A percentile compares a stretch with the other conserved stretches of the same genome.
phyloP scores from a whole-genome alignment of 1,140 invertebrate genomes.

The Littorina saxatilis region DNA sequence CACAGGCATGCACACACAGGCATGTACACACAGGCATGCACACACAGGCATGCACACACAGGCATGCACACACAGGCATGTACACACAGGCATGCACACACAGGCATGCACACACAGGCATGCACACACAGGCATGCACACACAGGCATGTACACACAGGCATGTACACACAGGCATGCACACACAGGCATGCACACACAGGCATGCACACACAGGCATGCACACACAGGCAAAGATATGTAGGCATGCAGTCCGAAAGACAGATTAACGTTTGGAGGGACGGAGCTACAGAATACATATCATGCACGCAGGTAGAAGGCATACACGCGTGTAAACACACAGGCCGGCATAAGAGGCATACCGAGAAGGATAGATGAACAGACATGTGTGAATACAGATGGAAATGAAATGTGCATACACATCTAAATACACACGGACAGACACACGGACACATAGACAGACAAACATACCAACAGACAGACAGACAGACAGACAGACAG shows the following conservation, averaged over 20 bases:
- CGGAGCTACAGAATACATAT: too few species aligned
- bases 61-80: background rate
- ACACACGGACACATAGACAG: background rate
- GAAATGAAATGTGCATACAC: too few species aligned
- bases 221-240: too few species aligned
- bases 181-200: background rate
- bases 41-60: background rate
- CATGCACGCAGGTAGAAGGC: too few species aligned
- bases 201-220: background rate
- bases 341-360: too few species aligned
- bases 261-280: too few species aligned
- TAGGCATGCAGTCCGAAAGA: too few species aligned
- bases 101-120: background rate
- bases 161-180: too few species aligned
- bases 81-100: background rate
- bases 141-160: background rate
- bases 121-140: background rate
- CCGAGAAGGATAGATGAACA: too few species aligned
- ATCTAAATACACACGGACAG: background rate
- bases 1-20: slow-evolving; percentile 1
- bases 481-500: background rate
- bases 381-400: too few species aligned
- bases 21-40: background rate
- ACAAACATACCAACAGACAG: slow-evolving; percentile 2
- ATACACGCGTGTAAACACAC: too few species aligned